phyloP scores from a whole-genome alignment of 2,888 invertebrate species.

The Philhelius pedissequus region DNA sequence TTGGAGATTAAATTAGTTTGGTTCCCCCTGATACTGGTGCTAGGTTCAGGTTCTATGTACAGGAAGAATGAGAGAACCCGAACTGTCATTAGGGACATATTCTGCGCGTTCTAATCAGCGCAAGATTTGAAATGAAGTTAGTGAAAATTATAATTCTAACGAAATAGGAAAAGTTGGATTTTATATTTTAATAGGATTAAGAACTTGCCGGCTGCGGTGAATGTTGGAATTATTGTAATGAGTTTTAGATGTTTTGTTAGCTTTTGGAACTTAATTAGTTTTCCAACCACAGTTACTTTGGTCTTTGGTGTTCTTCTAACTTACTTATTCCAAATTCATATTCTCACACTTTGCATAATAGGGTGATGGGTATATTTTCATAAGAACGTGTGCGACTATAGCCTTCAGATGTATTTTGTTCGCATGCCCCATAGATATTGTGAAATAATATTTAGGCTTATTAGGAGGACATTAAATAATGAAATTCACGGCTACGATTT shows the following conservation, averaged over 20 bases:
- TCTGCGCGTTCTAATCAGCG: constrained; percentile 1
- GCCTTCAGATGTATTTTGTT: too few species aligned
- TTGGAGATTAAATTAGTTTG: constrained; percentile 38
- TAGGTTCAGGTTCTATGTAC: neutral
- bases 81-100: constrained; percentile 11
- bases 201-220: neutral
- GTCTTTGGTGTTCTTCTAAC: neutral
- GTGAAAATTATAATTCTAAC: neutral
- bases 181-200: constrained; percentile 9
- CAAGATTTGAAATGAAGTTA: constrained; percentile 18
- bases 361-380: too few species aligned
- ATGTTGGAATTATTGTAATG: neutral
- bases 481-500: too few species aligned
- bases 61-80: too few species aligned
- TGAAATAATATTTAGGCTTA: too few species aligned
- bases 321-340: neutral
- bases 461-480: too few species aligned
- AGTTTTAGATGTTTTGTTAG: neutral
- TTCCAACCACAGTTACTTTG: neutral
- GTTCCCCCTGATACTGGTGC: neutral
- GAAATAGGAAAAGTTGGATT: constrained; percentile 9
- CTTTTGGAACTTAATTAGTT: neutral
- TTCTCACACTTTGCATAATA: too few species aligned
- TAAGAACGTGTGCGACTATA: too few species aligned
- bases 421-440: too few species aligned